Evolutionary conservation across 2,888 invertebrate genomes (phyloP).

Genomic region (Sphaerophoria taeniata): DNA sequence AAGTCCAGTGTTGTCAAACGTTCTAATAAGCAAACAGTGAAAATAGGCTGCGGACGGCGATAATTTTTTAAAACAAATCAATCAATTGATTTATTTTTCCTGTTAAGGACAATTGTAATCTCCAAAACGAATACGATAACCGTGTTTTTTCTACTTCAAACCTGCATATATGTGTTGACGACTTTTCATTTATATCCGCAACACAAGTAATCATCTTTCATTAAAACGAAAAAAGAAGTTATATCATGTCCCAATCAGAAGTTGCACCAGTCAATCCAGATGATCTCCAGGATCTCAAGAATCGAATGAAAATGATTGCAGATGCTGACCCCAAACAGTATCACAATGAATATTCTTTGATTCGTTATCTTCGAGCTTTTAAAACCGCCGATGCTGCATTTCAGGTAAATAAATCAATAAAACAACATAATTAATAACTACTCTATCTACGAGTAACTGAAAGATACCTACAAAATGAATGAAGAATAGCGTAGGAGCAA

Average conservation of each 20-base stretch:
- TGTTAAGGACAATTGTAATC: slow-evolving; percentile 16
- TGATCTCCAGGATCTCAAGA: slow-evolving; percentile 87
- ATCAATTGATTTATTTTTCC: slow-evolving; percentile 42
- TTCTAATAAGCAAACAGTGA: slow-evolving; percentile 42
- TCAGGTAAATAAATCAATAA: slow-evolving; percentile 84
- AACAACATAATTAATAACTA: slow-evolving; percentile 2
- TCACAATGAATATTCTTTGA: slow-evolving; percentile 89
- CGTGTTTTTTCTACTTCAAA: neutral
- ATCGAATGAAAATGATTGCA: slow-evolving; percentile 88
- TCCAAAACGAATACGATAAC: neutral
- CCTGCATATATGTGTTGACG: slow-evolving; percentile 58
- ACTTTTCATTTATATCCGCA: neutral
- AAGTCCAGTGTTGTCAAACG: slow-evolving; percentile 60
- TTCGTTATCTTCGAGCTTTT: slow-evolving; percentile 89
- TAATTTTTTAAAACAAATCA: slow-evolving; percentile 42
- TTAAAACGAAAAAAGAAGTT: slow-evolving; percentile 2
- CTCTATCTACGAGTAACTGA: neutral
- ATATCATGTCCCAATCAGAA: slow-evolving; percentile 81
- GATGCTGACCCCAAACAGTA: slow-evolving; percentile 90
- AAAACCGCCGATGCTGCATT: slow-evolving; percentile 89
- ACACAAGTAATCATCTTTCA: slow-evolving; percentile 20
- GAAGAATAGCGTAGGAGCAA: neutral
- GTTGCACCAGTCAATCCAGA: slow-evolving; percentile 85
- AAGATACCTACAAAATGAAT: slow-evolving; percentile 8
- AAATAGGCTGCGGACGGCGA: slow-evolving; percentile 8